Evolutionary conservation across 2,888 invertebrate species (phyloP).

Genomic region (Acleris laterana): DNA sequence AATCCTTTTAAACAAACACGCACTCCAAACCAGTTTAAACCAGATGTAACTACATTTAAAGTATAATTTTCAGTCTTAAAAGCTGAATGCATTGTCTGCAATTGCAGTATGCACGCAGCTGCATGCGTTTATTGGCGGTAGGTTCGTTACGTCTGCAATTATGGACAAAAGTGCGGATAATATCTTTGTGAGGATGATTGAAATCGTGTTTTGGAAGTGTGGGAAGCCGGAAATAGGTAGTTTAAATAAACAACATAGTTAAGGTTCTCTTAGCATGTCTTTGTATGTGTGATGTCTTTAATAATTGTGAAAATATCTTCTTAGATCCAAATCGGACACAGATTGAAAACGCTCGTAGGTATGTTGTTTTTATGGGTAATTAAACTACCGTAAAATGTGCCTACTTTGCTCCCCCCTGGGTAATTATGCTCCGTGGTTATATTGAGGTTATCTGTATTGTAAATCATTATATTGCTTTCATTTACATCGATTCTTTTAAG

Average conservation of each 20-base stretch:
- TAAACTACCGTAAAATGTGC: too few relatives aligned
- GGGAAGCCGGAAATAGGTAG: constrained; percentile 14
- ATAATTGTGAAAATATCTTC: not conserved
- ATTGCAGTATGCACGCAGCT: constrained; percentile 29
- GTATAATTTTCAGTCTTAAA: not conserved
- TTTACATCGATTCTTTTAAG: too few relatives aligned
- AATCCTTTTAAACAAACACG: not conserved
- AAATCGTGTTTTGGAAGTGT: constrained; percentile 10
- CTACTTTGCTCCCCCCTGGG: too few relatives aligned
- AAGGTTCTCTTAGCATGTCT: not conserved
- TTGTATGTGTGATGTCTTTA: not conserved
- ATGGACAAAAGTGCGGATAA: constrained; percentile 11
- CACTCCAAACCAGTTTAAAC: not conserved
- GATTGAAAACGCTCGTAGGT: too few relatives aligned
- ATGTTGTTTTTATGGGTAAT: too few relatives aligned
- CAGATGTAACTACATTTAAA: not conserved
- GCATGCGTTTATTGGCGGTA: constrained; percentile 24
- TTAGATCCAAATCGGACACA: too few relatives aligned
- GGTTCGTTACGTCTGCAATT: constrained; percentile 14
- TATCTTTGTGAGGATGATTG: constrained; percentile 20
- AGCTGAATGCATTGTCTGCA: not conserved
- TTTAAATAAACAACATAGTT: not conserved
- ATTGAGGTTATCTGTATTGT: too few relatives aligned
- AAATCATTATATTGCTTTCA: too few relatives aligned
- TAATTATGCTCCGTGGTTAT: too few relatives aligned